Conservation (phyloP, 1,140 invertebrate genomes). For the Cyphomyrmex costatus region DNA sequence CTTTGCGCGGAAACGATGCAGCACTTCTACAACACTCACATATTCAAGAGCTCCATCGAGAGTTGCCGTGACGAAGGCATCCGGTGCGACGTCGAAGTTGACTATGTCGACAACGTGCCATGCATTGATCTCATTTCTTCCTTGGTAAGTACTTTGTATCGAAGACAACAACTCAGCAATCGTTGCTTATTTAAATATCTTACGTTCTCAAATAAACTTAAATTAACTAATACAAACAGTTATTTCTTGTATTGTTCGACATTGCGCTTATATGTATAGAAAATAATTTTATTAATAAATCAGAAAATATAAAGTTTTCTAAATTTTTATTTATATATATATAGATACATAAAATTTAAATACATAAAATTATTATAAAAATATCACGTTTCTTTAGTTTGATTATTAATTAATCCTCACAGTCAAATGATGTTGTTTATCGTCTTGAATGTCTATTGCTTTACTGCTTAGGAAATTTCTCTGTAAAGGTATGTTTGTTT, state of each 20-base stretch:
- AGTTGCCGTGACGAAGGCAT: conserved; percentile 97
- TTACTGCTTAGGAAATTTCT: not conserved
- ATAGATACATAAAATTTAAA: too few species aligned
- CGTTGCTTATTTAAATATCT: not conserved
- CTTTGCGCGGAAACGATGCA: conserved; percentile 98
- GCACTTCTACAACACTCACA: conserved; percentile 98
- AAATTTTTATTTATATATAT: not conserved
- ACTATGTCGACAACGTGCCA: conserved; percentile 98
- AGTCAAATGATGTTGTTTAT: too few species aligned
- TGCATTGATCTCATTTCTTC: conserved; percentile 98
- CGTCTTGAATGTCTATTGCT: too few species aligned
- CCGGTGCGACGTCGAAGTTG: conserved; percentile 95
- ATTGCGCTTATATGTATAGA: not conserved
- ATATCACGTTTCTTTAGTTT: not conserved
- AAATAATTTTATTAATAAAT: not conserved
- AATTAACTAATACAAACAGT: not conserved
- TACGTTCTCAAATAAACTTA: not conserved
- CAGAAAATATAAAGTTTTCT: not conserved
- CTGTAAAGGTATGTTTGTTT: not conserved
- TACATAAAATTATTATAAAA: not conserved
- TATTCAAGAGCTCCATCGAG: conserved; percentile 97
- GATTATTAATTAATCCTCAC: too few species aligned
- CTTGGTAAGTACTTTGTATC: conserved; percentile 87
- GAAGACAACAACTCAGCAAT: not conserved
- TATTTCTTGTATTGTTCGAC: not conserved